phyloP scores from a whole-genome alignment of 2,888 invertebrate species.

The Notodonta ziczac region DNA sequence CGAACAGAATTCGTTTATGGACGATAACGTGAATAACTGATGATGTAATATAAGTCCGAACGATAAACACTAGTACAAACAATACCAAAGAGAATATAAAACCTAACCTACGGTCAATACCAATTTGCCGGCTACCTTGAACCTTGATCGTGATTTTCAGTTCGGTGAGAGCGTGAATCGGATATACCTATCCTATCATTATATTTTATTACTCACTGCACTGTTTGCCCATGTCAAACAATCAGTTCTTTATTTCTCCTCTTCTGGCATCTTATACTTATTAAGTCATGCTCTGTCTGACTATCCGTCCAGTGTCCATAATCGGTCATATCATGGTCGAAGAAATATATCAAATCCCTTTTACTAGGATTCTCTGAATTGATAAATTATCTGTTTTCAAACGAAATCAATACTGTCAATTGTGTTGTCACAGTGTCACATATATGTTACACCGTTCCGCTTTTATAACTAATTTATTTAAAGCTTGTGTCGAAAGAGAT shows the following conservation, averaged over 20 bases:
- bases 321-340: no score
- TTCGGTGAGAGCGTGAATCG: background rate
- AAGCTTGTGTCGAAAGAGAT: background rate
- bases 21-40: conserved; percentile 26
- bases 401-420: background rate
- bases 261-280: no score
- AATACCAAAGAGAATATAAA: background rate
- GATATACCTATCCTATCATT: no score
- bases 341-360: no score
- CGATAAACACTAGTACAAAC: conserved; percentile 16
- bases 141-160: conserved; percentile 24
- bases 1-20: conserved; percentile 10
- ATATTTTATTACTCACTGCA: no score
- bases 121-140: conserved; percentile 1
- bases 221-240: no score
- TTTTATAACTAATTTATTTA: background rate
- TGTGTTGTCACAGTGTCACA: background rate
- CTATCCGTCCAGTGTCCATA: no score
- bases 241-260: no score
- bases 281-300: no score
- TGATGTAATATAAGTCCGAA: conserved; percentile 40
- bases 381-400: background rate
- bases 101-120: background rate
- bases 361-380: no score
- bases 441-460: background rate